These are phyloP conservation scores for Hemiscyllium ocellatum DNA, from an alignment of 2,113 vertebrate genomes.

Conservation along the genomic window DNA sequence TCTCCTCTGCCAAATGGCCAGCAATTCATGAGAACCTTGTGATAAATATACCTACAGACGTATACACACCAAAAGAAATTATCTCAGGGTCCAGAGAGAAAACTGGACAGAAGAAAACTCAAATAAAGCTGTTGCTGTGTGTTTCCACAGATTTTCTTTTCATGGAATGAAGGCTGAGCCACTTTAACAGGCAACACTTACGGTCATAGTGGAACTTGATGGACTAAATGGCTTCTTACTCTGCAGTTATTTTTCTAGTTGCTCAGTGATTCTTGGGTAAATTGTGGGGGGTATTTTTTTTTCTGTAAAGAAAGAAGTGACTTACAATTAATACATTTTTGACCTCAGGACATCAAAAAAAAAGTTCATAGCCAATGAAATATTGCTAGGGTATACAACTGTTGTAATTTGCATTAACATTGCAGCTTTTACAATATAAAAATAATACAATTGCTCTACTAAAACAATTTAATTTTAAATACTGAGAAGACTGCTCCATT, in stretches of 20 bases:
- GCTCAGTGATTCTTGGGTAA: not conserved
- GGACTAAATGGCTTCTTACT: not conserved
- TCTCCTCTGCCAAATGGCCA: not conserved
- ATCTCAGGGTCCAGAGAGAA: not conserved
- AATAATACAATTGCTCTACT: not conserved
- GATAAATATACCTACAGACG: not conserved
- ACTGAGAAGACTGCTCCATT: not conserved
- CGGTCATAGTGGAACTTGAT: not conserved
- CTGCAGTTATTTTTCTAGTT: not conserved
- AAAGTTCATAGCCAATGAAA: not conserved
- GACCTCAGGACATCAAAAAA: not conserved
- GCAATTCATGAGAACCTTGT: not conserved
- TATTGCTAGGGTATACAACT: not conserved
- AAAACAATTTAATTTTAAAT: not conserved
- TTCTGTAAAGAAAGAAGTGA: not conserved
- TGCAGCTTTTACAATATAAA: not conserved
- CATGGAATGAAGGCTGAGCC: not conserved
- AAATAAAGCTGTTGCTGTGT: not conserved
- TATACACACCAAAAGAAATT: not conserved
- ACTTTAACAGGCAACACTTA: not conserved
- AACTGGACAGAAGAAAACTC: not conserved
- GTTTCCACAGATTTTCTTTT: not conserved
- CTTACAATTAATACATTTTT: not conserved
- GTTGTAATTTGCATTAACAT: not conserved
- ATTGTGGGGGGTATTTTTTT: not conserved